Conservation (phyloP, 1,140 invertebrate species). For the Bicyclus anynana region DNA sequence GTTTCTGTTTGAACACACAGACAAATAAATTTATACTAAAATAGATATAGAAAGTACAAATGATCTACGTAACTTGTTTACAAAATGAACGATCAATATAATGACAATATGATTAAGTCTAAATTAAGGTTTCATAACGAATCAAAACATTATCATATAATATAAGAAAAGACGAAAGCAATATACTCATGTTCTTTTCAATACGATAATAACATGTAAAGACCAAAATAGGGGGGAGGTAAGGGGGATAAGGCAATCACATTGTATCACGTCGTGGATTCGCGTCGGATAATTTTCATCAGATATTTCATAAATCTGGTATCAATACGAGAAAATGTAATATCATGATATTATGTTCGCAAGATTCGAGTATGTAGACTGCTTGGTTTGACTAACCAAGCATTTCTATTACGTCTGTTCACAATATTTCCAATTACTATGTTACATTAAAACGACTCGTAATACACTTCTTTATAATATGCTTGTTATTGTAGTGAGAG, state of each 20-base stretch:
- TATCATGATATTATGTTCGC: constrained; percentile 33
- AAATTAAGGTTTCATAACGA: constrained; percentile 20
- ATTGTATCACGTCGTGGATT: constrained; percentile 56
- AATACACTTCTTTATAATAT: too few species aligned
- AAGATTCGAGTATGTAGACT: constrained; percentile 17
- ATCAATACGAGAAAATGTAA: constrained; percentile 54
- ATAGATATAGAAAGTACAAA: too few species aligned
- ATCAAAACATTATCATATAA: constrained; percentile 24
- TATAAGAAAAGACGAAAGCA: constrained; percentile 28
- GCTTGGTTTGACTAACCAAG: constrained; percentile 27
- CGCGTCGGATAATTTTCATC: constrained; percentile 56
- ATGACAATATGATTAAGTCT: constrained; percentile 15
- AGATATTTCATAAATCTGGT: constrained; percentile 57
- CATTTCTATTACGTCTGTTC: not conserved
- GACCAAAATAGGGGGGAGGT: constrained; percentile 52
- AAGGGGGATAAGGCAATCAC: constrained; percentile 59
- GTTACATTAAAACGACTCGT: not conserved
- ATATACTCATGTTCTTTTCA: constrained; percentile 32
- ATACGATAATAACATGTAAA: constrained; percentile 62
- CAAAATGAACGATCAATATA: constrained; percentile 1
- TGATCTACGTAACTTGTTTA: too few species aligned
- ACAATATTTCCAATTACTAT: not conserved
- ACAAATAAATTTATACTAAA: too few species aligned
- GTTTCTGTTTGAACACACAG: too few species aligned
- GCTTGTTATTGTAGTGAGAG: too few species aligned